Evolutionary conservation across 2,888 invertebrate species (phyloP), one percentile per base, ranked within the genome.

Genomic region (Chrysolina haemoptera): DNA sequence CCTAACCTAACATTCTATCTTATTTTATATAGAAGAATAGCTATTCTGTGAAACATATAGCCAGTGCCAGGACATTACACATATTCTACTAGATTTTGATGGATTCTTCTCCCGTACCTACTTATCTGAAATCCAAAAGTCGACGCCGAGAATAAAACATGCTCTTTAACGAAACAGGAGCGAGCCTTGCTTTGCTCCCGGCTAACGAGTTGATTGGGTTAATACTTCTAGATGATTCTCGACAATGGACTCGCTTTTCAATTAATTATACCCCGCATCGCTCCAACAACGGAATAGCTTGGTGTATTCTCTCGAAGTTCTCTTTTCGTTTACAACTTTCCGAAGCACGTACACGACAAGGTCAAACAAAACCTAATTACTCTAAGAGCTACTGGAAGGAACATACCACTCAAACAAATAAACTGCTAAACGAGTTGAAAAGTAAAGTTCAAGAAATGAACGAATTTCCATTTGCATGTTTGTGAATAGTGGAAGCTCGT

Each of bases 401-500:
- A 59, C 27, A 59, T 59, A 22, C 27, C 59, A 59, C n/a, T 59
- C 27, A 59, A 59, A 59, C 59, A 59, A 59, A 59, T 59, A 59
- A 59, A 59, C 59, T 59, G 59, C 27, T 59, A 8, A 59, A 59
- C n/a, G 27, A 59, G 59, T 59, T 35, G 9, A 59, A 59, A 11
- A n/a, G 59, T 59, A 10, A 10, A 59, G n/a, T 59, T 22, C 59
- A 59, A 59, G 27, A 27, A 27, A 59, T 59, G 16, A 27, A 59
- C 59, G 27, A n/a, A 27, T 59, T 59, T 27, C 1, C 59, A 59
- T 59, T 59, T n/a, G n/a, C 59, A 27, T 59, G 59, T 59, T 59
- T 11, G 27, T 27, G 59, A 59, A 59, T 5, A 27, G n/a, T 59
- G 35, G 1, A 27, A 27, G 22, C 59, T 59, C 59, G 59, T 59